A percentile compares a stretch with the other conserved stretches of the same genome.
phyloP scores from a whole-genome alignment of 2,797 vertebrate genomes.

The Microtus agrestis region DNA sequence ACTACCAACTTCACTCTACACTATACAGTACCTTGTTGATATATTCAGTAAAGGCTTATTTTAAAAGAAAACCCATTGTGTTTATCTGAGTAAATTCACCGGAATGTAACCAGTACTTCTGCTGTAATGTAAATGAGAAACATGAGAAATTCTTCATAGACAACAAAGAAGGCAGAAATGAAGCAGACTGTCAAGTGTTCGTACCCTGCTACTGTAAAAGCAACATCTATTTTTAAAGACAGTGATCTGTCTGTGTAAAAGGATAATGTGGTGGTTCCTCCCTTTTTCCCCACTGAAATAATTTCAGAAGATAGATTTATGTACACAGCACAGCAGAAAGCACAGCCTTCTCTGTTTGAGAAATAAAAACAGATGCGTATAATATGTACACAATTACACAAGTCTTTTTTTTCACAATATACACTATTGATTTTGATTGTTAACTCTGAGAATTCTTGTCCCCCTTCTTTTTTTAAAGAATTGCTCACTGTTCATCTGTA shows the following conservation, averaged over 20 bases:
- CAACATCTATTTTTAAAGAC: background rate
- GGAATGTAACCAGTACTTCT: constrained; percentile 52
- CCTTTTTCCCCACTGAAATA: background rate
- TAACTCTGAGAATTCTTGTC: background rate
- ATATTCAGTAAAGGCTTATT: constrained; percentile 90
- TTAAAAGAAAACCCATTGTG: constrained; percentile 85
- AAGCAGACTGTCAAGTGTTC: background rate
- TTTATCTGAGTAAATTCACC: constrained; percentile 85
- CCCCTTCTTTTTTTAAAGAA: background rate
- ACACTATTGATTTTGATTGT: background rate
- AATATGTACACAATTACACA: background rate
- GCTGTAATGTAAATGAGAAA: background rate
- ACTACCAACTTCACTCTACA: constrained; percentile 86
- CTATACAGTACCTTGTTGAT: constrained; percentile 89
- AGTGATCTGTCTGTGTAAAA: background rate
- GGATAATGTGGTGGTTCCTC: constrained; percentile 34
- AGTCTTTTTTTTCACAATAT: background rate
- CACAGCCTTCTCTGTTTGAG: constrained; percentile 40
- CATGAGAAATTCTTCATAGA: background rate
- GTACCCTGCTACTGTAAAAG: background rate
- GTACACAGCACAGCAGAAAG: background rate
- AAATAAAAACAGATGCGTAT: background rate
- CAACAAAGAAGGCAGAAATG: background rate
- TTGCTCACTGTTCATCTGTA: background rate
- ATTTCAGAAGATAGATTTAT: background rate